Evolutionary conservation across 2,888 invertebrate genomes (phyloP).

Genomic region (Polydrusus cervinus): DNA sequence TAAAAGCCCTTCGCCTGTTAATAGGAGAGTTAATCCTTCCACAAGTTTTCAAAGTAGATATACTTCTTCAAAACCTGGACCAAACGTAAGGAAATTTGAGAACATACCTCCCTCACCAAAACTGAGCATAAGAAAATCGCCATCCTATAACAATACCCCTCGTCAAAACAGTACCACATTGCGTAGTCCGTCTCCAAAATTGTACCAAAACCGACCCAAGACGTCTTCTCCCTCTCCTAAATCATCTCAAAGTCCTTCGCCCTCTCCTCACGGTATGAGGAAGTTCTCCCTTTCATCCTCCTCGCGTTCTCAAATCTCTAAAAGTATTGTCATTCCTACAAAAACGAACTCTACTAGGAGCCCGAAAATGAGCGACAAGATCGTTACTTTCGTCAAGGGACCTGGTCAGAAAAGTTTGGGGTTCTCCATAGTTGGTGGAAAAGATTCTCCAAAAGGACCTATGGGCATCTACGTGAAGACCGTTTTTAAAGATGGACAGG

Average conservation of each 20-base stretch:
- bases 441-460: slow-evolving; percentile 87
- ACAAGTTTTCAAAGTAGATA: not conserved
- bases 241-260: not conserved
- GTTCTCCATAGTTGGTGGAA: slow-evolving; percentile 92
- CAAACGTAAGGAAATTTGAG: no score
- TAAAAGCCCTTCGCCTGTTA: slow-evolving; percentile 55
- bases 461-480: slow-evolving; percentile 94
- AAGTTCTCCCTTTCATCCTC: slow-evolving; percentile 68
- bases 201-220: slow-evolving; percentile 23
- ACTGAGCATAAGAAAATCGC: slow-evolving; percentile 13
- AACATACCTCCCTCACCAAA: slow-evolving; percentile 11
- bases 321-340: slow-evolving; percentile 24
- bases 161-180: slow-evolving; percentile 8
- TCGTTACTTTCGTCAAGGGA: slow-evolving; percentile 84
- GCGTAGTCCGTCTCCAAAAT: slow-evolving; percentile 23
- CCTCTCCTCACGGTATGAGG: slow-evolving; percentile 66
- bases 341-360: not conserved
- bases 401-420: slow-evolving; percentile 89
- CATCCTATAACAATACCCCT: not conserved
- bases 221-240: slow-evolving; percentile 56
- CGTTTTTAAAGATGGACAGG: slow-evolving; percentile 89
- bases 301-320: slow-evolving; percentile 1
- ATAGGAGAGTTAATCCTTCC: not conserved
- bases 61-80: no score
- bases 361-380: slow-evolving; percentile 56